Conservation (phyloP, 1,140 invertebrate genomes). For the Sitobion miscanthi region DNA sequence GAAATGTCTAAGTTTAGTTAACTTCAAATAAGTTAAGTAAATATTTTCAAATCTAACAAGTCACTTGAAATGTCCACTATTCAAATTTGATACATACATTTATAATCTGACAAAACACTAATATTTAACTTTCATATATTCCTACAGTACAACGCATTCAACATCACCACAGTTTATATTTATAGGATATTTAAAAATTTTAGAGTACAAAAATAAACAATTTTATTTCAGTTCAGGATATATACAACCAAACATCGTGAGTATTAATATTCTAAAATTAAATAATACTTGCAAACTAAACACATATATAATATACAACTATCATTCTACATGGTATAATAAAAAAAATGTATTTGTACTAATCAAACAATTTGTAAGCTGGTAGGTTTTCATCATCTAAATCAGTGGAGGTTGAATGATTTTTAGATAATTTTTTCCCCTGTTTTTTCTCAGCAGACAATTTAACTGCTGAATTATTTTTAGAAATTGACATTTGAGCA, state of each 20-base stretch:
- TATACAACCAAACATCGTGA: neutral
- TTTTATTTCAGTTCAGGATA: neutral
- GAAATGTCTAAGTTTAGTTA: too few species aligned
- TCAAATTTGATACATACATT: too few species aligned
- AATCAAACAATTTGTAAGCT: neutral
- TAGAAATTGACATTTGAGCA: neutral
- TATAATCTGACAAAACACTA: neutral
- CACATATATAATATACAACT: neutral
- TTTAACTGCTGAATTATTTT: neutral
- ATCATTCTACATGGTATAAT: neutral
- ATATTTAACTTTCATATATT: neutral
- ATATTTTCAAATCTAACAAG: too few species aligned
- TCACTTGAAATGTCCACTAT: too few species aligned
- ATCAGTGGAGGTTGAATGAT: neutral
- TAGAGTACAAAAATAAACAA: neutral
- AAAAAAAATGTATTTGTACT: neutral
- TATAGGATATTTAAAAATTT: neutral
- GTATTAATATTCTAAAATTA: neutral
- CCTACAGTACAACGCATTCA: neutral
- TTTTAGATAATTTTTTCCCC: neutral
- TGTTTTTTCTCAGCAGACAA: neutral
- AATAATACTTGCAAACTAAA: neutral
- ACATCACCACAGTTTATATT: neutral
- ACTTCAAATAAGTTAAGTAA: too few species aligned
- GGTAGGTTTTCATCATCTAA: neutral